These are phyloP conservation scores for Ficedula albicollis DNA, from an alignment of 2,797 vertebrate species.

Conservation along the genomic window DNA sequence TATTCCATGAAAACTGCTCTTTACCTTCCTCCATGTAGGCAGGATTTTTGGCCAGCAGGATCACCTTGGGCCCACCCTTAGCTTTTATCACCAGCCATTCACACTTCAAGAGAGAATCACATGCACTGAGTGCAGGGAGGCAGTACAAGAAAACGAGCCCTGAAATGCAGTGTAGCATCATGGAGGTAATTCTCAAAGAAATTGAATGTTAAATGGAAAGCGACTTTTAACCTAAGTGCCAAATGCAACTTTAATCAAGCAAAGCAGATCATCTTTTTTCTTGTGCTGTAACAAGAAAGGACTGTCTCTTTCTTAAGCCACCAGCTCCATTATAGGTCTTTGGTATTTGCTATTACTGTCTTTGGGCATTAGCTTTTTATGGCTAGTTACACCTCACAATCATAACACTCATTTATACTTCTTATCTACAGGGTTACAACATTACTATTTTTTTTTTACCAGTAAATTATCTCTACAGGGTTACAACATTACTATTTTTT, in stretches of 20 bases:
- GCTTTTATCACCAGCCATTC: slow-evolving; percentile 35
- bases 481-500: background rate
- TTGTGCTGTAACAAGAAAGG: background rate
- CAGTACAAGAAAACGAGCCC: background rate
- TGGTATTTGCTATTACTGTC: background rate
- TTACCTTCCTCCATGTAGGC: background rate
- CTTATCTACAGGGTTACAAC: background rate
- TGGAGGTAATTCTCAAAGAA: background rate
- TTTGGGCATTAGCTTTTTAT: background rate
- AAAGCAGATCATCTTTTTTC: background rate
- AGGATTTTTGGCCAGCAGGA: slow-evolving; percentile 42
- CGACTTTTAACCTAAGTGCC: background rate
- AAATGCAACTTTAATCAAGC: background rate
- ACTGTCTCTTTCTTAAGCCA: background rate
- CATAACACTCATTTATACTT: background rate
- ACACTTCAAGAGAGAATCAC: slow-evolving; percentile 32
- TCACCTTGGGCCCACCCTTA: slow-evolving; percentile 18
- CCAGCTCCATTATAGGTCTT: background rate
- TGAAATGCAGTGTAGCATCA: background rate
- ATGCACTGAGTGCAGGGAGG: background rate
- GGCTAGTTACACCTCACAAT: background rate
- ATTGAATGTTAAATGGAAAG: background rate
- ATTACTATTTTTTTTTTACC: background rate
- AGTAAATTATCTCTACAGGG: background rate
- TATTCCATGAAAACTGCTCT: slow-evolving; percentile 41